Base-by-base conservation (phyloP, 2,888 invertebrate genomes). In the Eupithecia tripunctaria region DNA sequence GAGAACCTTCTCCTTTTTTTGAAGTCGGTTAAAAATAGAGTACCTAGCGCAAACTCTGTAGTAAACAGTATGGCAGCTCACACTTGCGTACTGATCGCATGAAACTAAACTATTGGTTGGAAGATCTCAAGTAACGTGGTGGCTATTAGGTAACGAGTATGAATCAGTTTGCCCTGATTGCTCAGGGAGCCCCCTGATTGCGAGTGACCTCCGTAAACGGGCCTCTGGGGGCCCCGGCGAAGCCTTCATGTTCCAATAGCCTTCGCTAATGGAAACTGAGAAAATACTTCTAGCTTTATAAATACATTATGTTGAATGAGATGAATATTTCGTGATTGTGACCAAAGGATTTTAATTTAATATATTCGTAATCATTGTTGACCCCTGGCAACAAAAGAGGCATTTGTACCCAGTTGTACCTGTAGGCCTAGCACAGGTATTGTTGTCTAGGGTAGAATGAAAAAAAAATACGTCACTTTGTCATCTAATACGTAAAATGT, bases 151-250 rank as follows among this genome's bases (percentile, higher is more conserved):
- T 81, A 81, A 80, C 76, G 73, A 76, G 73, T 73, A 51, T 76
- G 80, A 78, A 81, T 84, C 79, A 78, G 77, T 68, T 47, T 41
- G 47, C 56, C 32, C 76, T 81, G 86, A 85, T 85, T 84, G 84
- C 82, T 79, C 80, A 83, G 84, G 86, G 82, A 47, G 75, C 78
- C 80, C 79, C 82, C 71, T 73, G 81, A 81, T 80, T 79, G 82
- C 83, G 79, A 76, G 78, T 83, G 85, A 85, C 84, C 84, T 84
- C 78, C n/a, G 65, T 47, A 15, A 36, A 36, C 8, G 29, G 36
- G n/a, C 29, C 63, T 18, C 63, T 29, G 32, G 63, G 18, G 62
- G 12, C n/a, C 63, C 32, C 12, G 21, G 1, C 12, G 63, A 21
- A 32, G 18, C 27, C 63, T 36, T 18, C 27, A 21, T 29, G 60